Percentiles rank a stretch among this genome's conserved stretches.
phyloP scores from a whole-genome alignment of 2,113 vertebrate genomes.

The Macaca mulatta region DNA sequence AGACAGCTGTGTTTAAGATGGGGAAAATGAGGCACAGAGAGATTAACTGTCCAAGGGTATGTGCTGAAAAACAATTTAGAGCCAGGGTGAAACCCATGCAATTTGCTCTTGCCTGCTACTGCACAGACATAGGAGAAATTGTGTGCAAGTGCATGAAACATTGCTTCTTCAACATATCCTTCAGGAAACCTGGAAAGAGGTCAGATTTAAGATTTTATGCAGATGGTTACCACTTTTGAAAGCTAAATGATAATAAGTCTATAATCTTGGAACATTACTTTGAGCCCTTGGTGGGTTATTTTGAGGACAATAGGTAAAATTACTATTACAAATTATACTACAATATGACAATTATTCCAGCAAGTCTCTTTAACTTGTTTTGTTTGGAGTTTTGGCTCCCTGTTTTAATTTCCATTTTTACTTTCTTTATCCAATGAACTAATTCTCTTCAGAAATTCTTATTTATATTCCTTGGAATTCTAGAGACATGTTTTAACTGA shows the following conservation, averaged over 20 bases:
- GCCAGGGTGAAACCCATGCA: not conserved
- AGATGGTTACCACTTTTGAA: not conserved
- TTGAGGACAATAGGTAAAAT: no score
- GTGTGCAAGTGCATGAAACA: not conserved
- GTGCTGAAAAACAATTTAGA: not conserved
- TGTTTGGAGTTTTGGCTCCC: not conserved
- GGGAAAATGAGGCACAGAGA: not conserved
- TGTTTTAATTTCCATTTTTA: not conserved
- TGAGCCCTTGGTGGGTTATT: not conserved
- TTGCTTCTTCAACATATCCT: not conserved
- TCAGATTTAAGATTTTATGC: not conserved
- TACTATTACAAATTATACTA: no score
- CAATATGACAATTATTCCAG: not conserved
- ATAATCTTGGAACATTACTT: slow-evolving; percentile 7
- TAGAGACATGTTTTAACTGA: not conserved
- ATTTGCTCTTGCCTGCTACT: not conserved
- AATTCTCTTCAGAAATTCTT: not conserved
- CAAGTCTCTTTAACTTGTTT: not conserved
- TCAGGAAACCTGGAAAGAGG: not conserved
- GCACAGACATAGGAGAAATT: not conserved
- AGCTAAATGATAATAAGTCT: not conserved
- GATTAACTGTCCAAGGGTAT: not conserved
- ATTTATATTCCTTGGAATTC: not conserved
- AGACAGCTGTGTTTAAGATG: not conserved
- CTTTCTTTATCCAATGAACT: not conserved